A percentile compares a stretch with the other conserved stretches of the same genome.
Conservation (phyloP, 2,888 invertebrate genomes). For the Brenthis hecate region DNA sequence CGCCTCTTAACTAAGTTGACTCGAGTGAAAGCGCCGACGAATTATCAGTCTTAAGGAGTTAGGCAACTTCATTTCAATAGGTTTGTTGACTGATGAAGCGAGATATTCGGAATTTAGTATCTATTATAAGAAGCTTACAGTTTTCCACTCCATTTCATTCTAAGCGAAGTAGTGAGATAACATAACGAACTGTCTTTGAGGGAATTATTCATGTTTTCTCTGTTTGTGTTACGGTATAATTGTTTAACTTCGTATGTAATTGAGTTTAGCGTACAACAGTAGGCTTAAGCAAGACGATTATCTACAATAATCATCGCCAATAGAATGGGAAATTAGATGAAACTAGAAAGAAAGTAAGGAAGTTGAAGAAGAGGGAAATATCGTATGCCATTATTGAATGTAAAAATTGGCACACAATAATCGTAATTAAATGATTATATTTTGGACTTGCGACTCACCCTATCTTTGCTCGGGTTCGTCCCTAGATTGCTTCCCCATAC, state of each 20-base stretch:
- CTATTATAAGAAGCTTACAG: conserved; percentile 39
- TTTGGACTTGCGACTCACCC: too few species aligned
- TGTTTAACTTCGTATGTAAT: background rate
- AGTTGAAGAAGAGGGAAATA: too few species aligned
- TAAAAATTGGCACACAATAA: too few species aligned
- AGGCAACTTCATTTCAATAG: conserved; percentile 33
- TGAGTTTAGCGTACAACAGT: background rate
- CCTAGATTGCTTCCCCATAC: too few species aligned
- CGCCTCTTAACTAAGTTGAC: conserved; percentile 26
- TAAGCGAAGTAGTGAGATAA: conserved; percentile 36
- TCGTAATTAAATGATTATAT: too few species aligned
- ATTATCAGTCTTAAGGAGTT: conserved; percentile 37
- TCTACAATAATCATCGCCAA: too few species aligned
- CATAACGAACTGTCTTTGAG: conserved; percentile 10
- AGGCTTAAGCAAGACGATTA: too few species aligned
- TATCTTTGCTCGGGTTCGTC: too few species aligned
- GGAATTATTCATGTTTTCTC: conserved; percentile 11
- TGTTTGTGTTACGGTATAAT: background rate
- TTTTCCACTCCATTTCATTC: conserved; percentile 42
- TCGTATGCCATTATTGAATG: too few species aligned
- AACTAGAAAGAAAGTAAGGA: too few species aligned
- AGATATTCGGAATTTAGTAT: conserved; percentile 32
- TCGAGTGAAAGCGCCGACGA: conserved; percentile 35
- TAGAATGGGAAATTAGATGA: too few species aligned
- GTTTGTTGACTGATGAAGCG: conserved; percentile 38